phyloP scores from a whole-genome alignment of 2,113 vertebrate species.

The Peromyscus polionotus region DNA sequence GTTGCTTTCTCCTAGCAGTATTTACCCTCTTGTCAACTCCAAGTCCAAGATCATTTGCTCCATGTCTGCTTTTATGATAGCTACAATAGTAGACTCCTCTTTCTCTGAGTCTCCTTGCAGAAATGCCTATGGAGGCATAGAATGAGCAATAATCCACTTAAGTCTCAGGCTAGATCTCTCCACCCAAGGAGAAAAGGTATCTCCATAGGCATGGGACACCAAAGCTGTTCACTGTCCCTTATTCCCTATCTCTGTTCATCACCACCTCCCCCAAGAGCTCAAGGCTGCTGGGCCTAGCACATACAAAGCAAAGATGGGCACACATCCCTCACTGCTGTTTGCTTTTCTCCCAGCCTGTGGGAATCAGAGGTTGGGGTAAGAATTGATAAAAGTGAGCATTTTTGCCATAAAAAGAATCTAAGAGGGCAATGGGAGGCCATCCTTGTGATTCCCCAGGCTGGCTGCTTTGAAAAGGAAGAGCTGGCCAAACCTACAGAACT shows the following conservation, averaged over 20 bases:
- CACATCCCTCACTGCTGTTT: conserved; percentile 84
- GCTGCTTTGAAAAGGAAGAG: conserved; percentile 89
- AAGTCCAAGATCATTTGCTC: conserved; percentile 46
- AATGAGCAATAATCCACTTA: conserved; percentile 82
- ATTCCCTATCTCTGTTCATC: neutral
- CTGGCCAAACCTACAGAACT: conserved; percentile 86
- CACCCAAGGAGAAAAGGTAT: conserved; percentile 83
- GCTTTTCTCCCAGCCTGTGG: conserved; percentile 86
- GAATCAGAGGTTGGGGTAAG: conserved; percentile 83
- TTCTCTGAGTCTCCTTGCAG: conserved; percentile 62
- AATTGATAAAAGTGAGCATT: conserved; percentile 90
- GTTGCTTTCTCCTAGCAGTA: neutral
- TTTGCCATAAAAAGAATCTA: conserved; percentile 89
- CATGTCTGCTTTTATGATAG: conserved; percentile 26
- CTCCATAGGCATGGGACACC: conserved; percentile 68
- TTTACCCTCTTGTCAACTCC: neutral
- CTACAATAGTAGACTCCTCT: conserved; percentile 45
- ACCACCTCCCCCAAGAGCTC: conserved; percentile 57
- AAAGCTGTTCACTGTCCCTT: conserved; percentile 4
- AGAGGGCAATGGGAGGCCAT: conserved; percentile 90
- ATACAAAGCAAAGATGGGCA: conserved; percentile 83
- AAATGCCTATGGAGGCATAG: conserved; percentile 80
- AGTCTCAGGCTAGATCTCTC: conserved; percentile 81
- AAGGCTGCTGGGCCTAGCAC: conserved; percentile 76
- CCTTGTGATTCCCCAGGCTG: conserved; percentile 89